Evolutionary conservation across 37 sponge, comb jelly and placozoan genomes (phyloP), one percentile per base, ranked within the genome.

Genomic region (Beroe ovata): DNA sequence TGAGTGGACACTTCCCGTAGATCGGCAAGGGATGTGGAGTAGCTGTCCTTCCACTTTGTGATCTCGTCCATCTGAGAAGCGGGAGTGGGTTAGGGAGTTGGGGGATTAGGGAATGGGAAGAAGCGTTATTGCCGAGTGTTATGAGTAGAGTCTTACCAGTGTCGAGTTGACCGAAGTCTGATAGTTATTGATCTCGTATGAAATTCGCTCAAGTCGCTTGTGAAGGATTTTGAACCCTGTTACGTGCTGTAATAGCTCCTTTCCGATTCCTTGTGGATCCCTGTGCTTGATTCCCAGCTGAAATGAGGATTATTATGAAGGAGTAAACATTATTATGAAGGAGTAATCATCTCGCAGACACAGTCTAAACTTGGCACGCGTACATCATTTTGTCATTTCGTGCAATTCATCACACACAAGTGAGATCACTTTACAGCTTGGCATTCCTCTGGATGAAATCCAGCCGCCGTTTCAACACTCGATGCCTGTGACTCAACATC

Each of bases 121-220:
- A 47, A 11, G n/a, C n/a, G n/a, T n/a, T n/a, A n/a, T n/a, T 62
- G 63, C 63, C 26, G 26, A 62, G 63, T 29, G 23, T 23, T 62
- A 4, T 62, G 63, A 62, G n/a, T 20, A 62, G 23, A 62, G 63
- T 19, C 84, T 77, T 77, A 77, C 84, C 84, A 77, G 84, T 14
- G 84, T 36, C 1, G 84, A 42, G 16, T 42, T 39, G 28, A 77
- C 33, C 18, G 54, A 22, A 14, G 84, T 77, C 84, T 77, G 84
- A 25, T 77, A 77, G 54, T 25, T 77, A 14, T 20, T 20, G 26
- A 77, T 36, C n/a, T 77, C 84, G 33, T 30, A 42, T 4, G 42
- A 42, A 25, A 77, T 30, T 18, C 54, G 42, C 1, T 77, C 84
- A 8, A 77, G 25, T 33, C 84, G 42, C 54, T 42, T 77, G 84